Evolutionary conservation across 2,888 invertebrate species (phyloP).

Genomic region (Iselma pallidipennis): DNA sequence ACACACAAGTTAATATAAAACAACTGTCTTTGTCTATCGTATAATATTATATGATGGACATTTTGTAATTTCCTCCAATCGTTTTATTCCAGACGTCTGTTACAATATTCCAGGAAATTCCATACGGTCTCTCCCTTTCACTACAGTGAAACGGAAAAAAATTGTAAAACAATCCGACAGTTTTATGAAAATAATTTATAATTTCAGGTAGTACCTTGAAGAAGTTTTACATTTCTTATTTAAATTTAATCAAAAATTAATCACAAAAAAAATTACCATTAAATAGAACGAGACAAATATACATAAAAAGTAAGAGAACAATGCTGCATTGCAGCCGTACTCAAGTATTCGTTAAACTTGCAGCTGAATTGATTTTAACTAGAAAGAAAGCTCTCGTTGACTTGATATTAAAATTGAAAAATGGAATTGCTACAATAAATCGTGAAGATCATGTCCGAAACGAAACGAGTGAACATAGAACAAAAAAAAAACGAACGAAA

Average conservation of each 20-base stretch:
- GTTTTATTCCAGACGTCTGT: neutral
- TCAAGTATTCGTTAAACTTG: neutral
- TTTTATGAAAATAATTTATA: neutral
- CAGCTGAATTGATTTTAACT: neutral
- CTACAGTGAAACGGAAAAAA: too few species aligned
- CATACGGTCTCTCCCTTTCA: too few species aligned
- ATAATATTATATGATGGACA: neutral
- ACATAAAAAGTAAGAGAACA: neutral
- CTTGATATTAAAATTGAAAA: neutral
- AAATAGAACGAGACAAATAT: neutral
- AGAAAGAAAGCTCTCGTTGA: neutral
- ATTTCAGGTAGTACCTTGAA: too few species aligned
- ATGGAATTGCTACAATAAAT: neutral
- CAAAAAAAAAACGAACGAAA: neutral
- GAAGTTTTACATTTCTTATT: too few species aligned
- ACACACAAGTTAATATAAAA: neutral
- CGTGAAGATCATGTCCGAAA: neutral
- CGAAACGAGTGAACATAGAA: neutral
- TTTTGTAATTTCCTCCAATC: neutral
- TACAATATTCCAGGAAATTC: neutral
- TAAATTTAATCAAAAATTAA: neutral
- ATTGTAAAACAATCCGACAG: neutral
- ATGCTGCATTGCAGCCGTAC: neutral
- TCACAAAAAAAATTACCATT: neutral
- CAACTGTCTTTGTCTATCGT: neutral